Percentiles rank a stretch among this genome's conserved stretches.
Conservation (phyloP, 2,888 invertebrate genomes). For the Tetrapedia diversipes region DNA sequence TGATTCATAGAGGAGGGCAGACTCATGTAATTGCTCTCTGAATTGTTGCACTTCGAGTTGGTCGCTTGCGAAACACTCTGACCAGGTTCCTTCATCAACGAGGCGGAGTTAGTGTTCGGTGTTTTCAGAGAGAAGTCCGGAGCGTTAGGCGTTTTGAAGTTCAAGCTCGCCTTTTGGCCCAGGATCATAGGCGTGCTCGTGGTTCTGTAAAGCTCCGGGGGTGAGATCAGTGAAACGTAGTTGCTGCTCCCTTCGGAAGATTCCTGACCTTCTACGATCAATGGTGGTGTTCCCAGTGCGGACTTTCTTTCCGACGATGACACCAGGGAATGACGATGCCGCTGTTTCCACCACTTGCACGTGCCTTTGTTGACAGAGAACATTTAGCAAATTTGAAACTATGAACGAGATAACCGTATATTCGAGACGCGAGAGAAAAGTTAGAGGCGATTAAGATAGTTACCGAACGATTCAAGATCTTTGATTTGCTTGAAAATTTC, state of each 20-base stretch:
- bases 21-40: slow-evolving; percentile 50
- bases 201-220: slow-evolving; percentile 73
- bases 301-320: slow-evolving; percentile 21
- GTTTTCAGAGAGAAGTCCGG: slow-evolving; percentile 71
- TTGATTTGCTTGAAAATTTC: slow-evolving; percentile 64
- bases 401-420: too few species aligned
- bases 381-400: background rate
- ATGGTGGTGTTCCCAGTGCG: slow-evolving; percentile 44
- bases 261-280: slow-evolving; percentile 17
- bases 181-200: slow-evolving; percentile 77
- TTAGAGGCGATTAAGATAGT: slow-evolving; percentile 32
- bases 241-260: slow-evolving; percentile 55
- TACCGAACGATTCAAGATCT: slow-evolving; percentile 69
- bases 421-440: background rate
- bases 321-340: slow-evolving; percentile 38
- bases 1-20: slow-evolving; percentile 17
- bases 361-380: slow-evolving; percentile 32
- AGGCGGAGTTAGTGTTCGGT: slow-evolving; percentile 58
- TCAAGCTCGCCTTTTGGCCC: slow-evolving; percentile 48
- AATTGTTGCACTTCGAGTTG: slow-evolving; percentile 9
- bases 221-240: slow-evolving; percentile 65
- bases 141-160: slow-evolving; percentile 63
- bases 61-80: background rate
- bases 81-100: slow-evolving; percentile 10
- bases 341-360: slow-evolving; percentile 64